A percentile compares a stretch with the other conserved stretches of the same genome.
phyloP scores from a whole-genome alignment of 2,797 vertebrate genomes.

The Crenuchus spilurus region DNA sequence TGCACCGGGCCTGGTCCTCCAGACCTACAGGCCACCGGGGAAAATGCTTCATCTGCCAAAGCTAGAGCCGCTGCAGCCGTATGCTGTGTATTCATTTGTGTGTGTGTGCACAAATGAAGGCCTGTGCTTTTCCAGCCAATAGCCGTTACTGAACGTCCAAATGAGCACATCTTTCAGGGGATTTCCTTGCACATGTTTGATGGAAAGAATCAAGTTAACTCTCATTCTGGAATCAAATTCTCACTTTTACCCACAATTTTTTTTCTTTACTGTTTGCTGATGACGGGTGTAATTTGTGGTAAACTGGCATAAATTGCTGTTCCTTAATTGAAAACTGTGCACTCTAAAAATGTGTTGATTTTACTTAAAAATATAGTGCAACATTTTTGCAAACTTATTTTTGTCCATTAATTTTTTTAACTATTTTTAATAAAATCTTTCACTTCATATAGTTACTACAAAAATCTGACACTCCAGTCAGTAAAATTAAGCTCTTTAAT shows the following conservation, averaged over 20 bases:
- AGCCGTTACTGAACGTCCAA: constrained; percentile 35
- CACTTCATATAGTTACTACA: too few relatives aligned
- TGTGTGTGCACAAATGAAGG: constrained; percentile 10
- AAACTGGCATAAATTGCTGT: not conserved
- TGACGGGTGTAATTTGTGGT: constrained; percentile 3
- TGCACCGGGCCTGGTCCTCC: constrained; percentile 47
- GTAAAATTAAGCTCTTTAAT: too few relatives aligned
- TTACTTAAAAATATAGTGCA: too few relatives aligned
- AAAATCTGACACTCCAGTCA: too few relatives aligned
- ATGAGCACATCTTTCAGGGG: constrained; percentile 53
- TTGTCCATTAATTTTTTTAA: too few relatives aligned
- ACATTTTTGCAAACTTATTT: too few relatives aligned
- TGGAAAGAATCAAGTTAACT: constrained; percentile 55
- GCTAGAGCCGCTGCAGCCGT: constrained; percentile 47
- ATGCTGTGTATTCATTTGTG: not conserved
- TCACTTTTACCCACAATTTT: not conserved
- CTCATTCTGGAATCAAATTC: constrained; percentile 30
- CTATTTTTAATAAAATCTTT: too few relatives aligned
- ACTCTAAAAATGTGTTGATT: too few relatives aligned
- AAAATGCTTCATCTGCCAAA: constrained; percentile 54
- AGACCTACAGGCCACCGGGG: constrained; percentile 39
- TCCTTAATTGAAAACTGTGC: not conserved
- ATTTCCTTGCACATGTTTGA: constrained; percentile 55
- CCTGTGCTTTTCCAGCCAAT: constrained; percentile 15
- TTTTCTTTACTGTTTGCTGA: not conserved